Base-by-base conservation (phyloP, 2,888 invertebrate genomes). In the Argyresthia goedartella region DNA sequence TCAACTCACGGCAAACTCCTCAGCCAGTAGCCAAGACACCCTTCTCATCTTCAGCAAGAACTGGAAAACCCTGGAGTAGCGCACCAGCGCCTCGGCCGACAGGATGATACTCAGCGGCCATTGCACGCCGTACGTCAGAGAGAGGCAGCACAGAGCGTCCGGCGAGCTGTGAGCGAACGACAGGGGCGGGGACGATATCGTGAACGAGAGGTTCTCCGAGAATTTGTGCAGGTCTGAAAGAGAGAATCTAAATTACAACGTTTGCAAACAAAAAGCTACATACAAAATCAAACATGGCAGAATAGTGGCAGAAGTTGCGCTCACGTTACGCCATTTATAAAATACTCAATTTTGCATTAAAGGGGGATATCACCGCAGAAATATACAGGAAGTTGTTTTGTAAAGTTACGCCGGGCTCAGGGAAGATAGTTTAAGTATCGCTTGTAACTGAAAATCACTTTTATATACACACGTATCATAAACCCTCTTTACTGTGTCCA, bases 101-200 rank as follows among this genome's bases (percentile, higher is more conserved):
- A 95, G 71, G 51, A 95, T 88, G 43, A 95, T 90, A 73, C 93
- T 95, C 0, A 95, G 69, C 0, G 95, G 95, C 95, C 95, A 95
- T 3, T 87, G 74, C 9, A 93, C 89, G 10, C 90, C 84, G 69
- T 94, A 95, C 2, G 90, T 90, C 4, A 95, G 76, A 0, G 90
- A 90, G 1, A 95, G 73, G 59, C 91, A 91, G 43, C 90, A 89
- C 8, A 95, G 67, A 0, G 91, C 91, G 59, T 91, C 89, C 0
- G 93, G 91, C 3, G 91, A 89, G 36, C 88, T 85, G 58, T 91
- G 87, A 65, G 91, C 89, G 62, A 92, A 90, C 54, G 87, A 86
- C 13, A 89, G 80, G 0, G 92, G 92, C 14, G 90, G 76, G 54
- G 88, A 88, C 34, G 88, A 78, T 39, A 91, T 89, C 13, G 88